These are phyloP conservation scores for Ascidia mentula DNA, from an alignment of 23 tunicate genomes.

Conservation along the genomic window DNA sequence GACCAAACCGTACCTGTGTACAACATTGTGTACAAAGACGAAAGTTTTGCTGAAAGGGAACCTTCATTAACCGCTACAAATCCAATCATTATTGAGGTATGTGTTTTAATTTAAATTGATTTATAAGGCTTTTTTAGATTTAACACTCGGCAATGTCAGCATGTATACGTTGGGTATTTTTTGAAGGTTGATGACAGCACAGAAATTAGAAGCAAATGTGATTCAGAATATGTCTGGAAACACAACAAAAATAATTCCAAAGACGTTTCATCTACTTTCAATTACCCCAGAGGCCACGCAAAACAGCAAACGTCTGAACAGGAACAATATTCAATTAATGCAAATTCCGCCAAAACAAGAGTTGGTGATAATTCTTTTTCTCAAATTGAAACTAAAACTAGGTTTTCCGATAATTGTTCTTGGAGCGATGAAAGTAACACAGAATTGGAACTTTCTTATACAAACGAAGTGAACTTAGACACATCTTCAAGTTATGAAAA, in stretches of 20 bases:
- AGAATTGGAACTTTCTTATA: not conserved
- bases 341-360: not conserved
- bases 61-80: not conserved
- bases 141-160: not conserved
- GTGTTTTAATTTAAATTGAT: no score
- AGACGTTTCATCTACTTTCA: no score
- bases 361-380: no score
- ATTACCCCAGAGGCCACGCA: not conserved
- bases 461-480: no score
- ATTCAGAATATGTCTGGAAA: not conserved
- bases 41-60: not conserved
- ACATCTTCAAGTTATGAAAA: not conserved
- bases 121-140: not conserved
- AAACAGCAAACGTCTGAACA: not conserved
- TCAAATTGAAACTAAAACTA: no score
- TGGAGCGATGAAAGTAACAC: not conserved
- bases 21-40: slow-evolving; percentile 40
- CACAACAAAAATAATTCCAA: not conserved
- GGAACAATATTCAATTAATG: not conserved
- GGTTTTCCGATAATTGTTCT: not conserved
- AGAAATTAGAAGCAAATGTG: not conserved
- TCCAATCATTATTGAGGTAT: slow-evolving; percentile 22
- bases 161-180: not conserved
- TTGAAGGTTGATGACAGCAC: not conserved
- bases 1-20: slow-evolving; percentile 34